These are phyloP conservation scores for Speoplatyrhinus poulsoni DNA, from an alignment of 2,113 vertebrate species.

Conservation along the genomic window DNA sequence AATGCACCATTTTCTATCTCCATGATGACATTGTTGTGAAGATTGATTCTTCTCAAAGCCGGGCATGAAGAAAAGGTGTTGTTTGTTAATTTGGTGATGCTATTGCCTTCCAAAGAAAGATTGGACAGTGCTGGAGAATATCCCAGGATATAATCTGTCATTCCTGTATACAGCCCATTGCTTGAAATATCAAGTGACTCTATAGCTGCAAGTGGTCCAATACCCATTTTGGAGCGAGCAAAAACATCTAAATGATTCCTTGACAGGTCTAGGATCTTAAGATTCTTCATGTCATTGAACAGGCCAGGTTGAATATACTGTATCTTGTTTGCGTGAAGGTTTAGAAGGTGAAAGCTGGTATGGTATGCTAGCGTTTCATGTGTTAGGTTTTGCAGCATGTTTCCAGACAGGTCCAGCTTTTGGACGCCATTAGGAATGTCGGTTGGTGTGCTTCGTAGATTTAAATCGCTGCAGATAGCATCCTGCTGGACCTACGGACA, in stretches of 20 bases:
- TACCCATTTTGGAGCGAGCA: conserved; percentile 59
- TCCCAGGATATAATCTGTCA: conserved; percentile 82
- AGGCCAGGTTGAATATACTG: conserved; percentile 82
- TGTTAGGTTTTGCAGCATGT: conserved; percentile 83
- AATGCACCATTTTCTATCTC: conserved; percentile 94
- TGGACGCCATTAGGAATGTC: conserved; percentile 74
- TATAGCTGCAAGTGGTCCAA: conserved; percentile 79
- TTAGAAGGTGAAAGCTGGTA: conserved; percentile 75
- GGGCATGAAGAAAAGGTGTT: conserved; percentile 78
- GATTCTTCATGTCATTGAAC: conserved; percentile 77
- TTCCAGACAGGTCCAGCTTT: conserved; percentile 85
- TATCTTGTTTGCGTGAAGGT: conserved; percentile 86
- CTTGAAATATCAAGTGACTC: conserved; percentile 84
- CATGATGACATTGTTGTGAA: conserved; percentile 93
- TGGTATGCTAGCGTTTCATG: conserved; percentile 73
- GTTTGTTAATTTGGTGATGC: conserved; percentile 83
- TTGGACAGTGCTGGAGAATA: conserved; percentile 78
- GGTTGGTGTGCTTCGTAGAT: conserved; percentile 77
- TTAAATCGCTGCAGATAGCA: conserved; percentile 79
- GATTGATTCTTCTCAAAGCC: conserved; percentile 77
- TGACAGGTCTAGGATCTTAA: conserved; percentile 87
- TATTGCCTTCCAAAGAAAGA: conserved; percentile 87
- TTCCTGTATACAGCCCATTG: conserved; percentile 86
- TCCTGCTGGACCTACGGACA: conserved; percentile 77
- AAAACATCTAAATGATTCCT: conserved; percentile 80